Conservation (phyloP, 2,888 invertebrate species). For the Augochlorella aurata region DNA sequence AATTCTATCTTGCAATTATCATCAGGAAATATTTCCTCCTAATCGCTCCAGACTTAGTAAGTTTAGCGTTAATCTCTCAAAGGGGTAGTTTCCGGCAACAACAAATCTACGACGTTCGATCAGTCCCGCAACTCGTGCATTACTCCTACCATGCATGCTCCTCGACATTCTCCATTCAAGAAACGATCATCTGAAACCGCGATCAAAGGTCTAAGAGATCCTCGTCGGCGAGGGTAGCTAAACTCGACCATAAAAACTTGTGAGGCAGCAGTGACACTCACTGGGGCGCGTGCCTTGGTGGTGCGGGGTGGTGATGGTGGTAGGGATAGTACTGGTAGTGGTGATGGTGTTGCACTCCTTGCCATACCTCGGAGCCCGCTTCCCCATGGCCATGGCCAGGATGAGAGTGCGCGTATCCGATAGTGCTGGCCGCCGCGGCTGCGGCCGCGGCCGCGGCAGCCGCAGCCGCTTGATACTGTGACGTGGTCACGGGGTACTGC, state of each 20-base stretch:
- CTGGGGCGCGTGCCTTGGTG: conserved; percentile 83
- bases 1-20: no score
- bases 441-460: conserved; percentile 64
- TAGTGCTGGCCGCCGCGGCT: conserved; percentile 63
- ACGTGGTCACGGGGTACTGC: conserved; percentile 77
- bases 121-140: conserved; percentile 20
- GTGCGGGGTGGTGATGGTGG: conserved; percentile 84
- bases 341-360: conserved; percentile 83
- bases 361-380: conserved; percentile 86
- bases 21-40: no score
- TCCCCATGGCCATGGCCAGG: conserved; percentile 82
- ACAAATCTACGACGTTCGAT: not conserved
- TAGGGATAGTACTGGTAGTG: conserved; percentile 87
- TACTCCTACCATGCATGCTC: conserved; percentile 41
- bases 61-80: no score
- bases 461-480: conserved; percentile 74
- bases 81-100: no score
- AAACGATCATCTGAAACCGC: not conserved
- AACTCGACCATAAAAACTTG: conserved; percentile 60
- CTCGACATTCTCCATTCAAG: conserved; percentile 14
- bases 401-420: conserved; percentile 78
- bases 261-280: conserved; percentile 83
- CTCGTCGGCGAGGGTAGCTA: not conserved
- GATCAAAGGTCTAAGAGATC: not conserved
- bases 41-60: no score